Percentiles rank a stretch among this genome's conserved stretches.
Conservation (phyloP, 2,888 invertebrate species). For the Anthophora plumipes region DNA sequence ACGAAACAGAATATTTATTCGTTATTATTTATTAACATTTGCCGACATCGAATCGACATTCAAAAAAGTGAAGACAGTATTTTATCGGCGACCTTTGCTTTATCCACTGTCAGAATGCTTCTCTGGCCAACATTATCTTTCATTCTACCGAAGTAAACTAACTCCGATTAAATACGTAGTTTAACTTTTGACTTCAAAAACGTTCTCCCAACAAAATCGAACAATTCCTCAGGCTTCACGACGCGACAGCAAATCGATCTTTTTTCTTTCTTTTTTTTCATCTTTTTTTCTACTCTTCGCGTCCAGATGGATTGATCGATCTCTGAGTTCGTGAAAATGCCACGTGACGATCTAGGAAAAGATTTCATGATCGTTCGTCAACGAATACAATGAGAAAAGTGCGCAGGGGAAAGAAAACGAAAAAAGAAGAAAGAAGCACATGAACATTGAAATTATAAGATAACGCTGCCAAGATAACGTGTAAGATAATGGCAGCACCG, state of each 20-base stretch:
- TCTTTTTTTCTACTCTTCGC: no score
- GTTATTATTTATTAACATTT: constrained; percentile 40
- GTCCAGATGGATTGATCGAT: no score
- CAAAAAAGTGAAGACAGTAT: constrained; percentile 39
- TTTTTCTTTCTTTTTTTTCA: no score
- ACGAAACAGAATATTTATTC: background rate
- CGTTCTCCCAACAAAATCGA: no score
- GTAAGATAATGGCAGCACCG: background rate
- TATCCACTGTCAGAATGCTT: constrained; percentile 46
- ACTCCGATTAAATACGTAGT: constrained; percentile 3
- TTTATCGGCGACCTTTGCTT: constrained; percentile 66
- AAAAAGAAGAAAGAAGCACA: background rate
- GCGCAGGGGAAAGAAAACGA: no score
- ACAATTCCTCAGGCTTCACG: no score
- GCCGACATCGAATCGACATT: constrained; percentile 34
- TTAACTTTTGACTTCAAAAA: no score
- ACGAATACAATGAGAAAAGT: no score
- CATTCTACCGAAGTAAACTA: constrained; percentile 16
- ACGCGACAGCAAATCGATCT: no score
- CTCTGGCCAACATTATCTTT: constrained; percentile 50
- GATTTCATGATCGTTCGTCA: background rate
- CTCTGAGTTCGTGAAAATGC: no score
- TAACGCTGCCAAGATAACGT: constrained; percentile 27
- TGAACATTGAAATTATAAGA: constrained; percentile 19
- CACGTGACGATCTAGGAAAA: no score